Base-by-base conservation (phyloP, 2,113 vertebrate species). In the Sarotherodon lohbergeri region DNA sequence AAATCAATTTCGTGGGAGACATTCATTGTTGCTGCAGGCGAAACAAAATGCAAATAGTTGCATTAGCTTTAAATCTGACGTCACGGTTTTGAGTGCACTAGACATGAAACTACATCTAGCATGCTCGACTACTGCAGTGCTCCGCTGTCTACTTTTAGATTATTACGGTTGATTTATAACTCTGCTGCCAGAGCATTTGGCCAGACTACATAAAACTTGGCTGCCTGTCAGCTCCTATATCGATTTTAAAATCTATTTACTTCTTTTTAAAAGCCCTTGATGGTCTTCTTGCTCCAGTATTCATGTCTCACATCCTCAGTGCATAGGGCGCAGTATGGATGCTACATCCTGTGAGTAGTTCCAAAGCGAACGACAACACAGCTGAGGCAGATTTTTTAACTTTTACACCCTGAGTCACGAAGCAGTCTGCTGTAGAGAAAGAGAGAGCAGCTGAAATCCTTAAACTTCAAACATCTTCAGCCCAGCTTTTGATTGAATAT, bases 1-100 rank as follows among this genome's bases (percentile, higher is more conserved):
- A 99, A 92, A 5, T 10, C 88, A n/a, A 99, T 89, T 95, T 99
- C 98, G 86, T 98, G 97, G 11, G 96, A 91, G 91, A 98, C 97
- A 17, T 99, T 96, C 99, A 99, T 99, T 87, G 94, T 96, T 90
- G 46, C 96, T 96, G 85, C 46, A 85, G 55, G 14, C 7, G 3
- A 34, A 80, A 68, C 81, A 5, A 83, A 86, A 52, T 76, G 27
- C 36, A 81, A 78, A 84, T 9, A 32, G 16, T 13, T 52, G 6
- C 29, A 50, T 78, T 19, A 78, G 27, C 27, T 78, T 34, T 52
- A 78, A 50, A 34, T 34, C 2, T 78, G 73, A n/a, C 27, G 0
- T 52, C 73, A 52, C 17, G 1, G 73, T 78, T 78, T 78, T 13
- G 17, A 78, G 4, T 34, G 17, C 46, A 78, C 43, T 19, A 10